Conservation (phyloP, 1,140 invertebrate genomes). For the Achroia grisella region DNA sequence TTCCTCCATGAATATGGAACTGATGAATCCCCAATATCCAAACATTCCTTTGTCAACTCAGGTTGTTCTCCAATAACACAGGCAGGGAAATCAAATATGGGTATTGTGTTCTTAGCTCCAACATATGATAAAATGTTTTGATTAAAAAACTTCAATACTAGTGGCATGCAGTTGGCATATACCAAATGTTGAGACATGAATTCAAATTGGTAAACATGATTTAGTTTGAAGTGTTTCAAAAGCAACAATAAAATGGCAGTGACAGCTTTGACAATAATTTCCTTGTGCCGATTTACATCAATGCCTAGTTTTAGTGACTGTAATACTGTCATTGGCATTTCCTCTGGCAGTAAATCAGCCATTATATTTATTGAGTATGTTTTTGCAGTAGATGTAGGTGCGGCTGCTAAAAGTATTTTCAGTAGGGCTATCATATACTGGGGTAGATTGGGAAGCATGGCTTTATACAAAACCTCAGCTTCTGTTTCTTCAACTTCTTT, state of each 20-base stretch:
- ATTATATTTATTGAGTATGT: conserved; percentile 99
- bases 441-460: conserved; percentile 93
- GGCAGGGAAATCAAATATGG: conserved; percentile 95
- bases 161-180: conserved; percentile 99
- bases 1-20: conserved; percentile 96
- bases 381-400: conserved; percentile 98
- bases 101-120: conserved; percentile 95
- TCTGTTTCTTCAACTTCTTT: conserved; percentile 83
- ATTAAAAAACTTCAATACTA: conserved; percentile 99
- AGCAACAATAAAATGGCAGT: conserved; percentile 94
- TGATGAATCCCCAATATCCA: conserved; percentile 92
- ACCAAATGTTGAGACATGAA: conserved; percentile 99
- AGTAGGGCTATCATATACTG: conserved; percentile 98
- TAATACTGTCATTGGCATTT: conserved; percentile 97
- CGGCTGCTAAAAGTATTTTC: conserved; percentile 97
- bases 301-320: conserved; percentile 97
- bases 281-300: conserved; percentile 98
- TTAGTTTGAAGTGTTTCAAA: conserved; percentile 99
- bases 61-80: conserved; percentile 97
- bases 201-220: conserved; percentile 99
- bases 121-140: conserved; percentile 98
- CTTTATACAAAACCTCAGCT: conserved; percentile 92
- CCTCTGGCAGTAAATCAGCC: conserved; percentile 96
- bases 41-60: conserved; percentile 93
- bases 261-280: conserved; percentile 98